phyloP scores from a whole-genome alignment of 2,113 vertebrate genomes.

The Diphyllodes magnificus region DNA sequence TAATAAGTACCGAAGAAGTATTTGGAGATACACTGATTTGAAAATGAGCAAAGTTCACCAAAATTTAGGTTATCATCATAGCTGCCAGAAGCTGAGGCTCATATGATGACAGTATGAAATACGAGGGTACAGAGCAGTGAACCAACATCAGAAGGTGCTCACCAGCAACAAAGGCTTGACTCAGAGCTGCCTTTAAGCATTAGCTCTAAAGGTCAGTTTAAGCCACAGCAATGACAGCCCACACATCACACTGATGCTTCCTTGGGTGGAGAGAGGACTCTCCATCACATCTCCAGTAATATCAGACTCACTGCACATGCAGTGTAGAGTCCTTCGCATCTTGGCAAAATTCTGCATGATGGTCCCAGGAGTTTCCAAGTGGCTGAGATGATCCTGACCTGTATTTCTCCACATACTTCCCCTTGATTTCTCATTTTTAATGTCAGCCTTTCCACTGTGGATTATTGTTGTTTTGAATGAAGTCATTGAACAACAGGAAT shows the following conservation, averaged over 20 bases:
- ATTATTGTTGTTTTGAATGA: neutral
- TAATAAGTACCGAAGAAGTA: neutral
- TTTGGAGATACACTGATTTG: neutral
- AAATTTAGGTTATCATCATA: neutral
- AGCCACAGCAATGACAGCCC: neutral
- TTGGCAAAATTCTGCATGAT: neutral
- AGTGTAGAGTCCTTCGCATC: neutral
- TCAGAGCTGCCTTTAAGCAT: neutral
- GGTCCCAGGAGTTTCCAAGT: neutral
- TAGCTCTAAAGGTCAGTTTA: neutral
- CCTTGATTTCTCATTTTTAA: neutral
- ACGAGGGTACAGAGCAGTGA: neutral
- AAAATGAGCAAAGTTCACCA: neutral
- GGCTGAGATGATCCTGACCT: neutral
- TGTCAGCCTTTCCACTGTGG: neutral
- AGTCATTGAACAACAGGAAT: neutral
- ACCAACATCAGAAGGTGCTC: neutral
- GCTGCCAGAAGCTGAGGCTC: neutral
- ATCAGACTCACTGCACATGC: neutral
- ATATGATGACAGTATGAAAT: neutral
- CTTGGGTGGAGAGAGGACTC: neutral
- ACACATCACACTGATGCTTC: neutral
- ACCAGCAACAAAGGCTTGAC: neutral
- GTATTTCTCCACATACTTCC: neutral
- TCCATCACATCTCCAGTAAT: neutral